A percentile compares a stretch with the other conserved stretches of the same genome.
phyloP scores from a whole-genome alignment of 37 sponge, comb jelly and placozoan species.

The Spongilla lacustris region DNA sequence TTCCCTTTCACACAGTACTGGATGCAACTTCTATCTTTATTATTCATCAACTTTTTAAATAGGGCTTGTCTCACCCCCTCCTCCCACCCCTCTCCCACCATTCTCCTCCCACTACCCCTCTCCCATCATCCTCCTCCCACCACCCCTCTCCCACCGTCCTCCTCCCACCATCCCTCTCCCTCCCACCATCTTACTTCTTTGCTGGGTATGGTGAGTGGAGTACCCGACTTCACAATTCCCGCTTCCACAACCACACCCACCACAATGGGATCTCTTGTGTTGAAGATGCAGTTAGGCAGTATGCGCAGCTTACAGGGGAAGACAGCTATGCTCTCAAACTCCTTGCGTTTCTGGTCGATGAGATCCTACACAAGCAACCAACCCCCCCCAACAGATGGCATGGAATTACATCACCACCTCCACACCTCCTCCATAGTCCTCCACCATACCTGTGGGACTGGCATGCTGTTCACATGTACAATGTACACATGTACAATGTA shows the following conservation, averaged over 20 bases:
- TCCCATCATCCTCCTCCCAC: background rate
- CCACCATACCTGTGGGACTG: too few species aligned
- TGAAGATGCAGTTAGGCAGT: conserved; percentile 94
- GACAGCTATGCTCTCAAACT: conserved; percentile 85
- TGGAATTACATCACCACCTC: background rate
- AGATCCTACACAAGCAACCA: conserved; percentile 64
- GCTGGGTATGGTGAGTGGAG: conserved; percentile 82
- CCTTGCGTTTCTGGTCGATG: conserved; percentile 70
- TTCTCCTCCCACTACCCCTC: background rate
- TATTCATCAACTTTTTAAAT: too few species aligned
- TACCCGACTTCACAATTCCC: conserved; percentile 80
- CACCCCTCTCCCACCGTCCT: background rate
- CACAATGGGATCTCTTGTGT: conserved; percentile 96
- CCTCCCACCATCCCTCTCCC: background rate
- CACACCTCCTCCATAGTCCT: too few species aligned
- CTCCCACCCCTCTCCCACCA: too few species aligned
- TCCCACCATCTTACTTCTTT: conserved; percentile 50
- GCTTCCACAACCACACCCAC: conserved; percentile 92
- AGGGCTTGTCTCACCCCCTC: too few species aligned
- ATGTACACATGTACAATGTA: background rate
- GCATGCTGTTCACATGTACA: background rate
- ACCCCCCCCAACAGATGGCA: background rate
- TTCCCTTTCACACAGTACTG: too few species aligned
- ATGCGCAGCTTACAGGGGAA: conserved; percentile 94
- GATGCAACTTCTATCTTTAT: too few species aligned